Base-by-base conservation (phyloP, 2,113 vertebrate genomes). In the Perca flavescens region DNA sequence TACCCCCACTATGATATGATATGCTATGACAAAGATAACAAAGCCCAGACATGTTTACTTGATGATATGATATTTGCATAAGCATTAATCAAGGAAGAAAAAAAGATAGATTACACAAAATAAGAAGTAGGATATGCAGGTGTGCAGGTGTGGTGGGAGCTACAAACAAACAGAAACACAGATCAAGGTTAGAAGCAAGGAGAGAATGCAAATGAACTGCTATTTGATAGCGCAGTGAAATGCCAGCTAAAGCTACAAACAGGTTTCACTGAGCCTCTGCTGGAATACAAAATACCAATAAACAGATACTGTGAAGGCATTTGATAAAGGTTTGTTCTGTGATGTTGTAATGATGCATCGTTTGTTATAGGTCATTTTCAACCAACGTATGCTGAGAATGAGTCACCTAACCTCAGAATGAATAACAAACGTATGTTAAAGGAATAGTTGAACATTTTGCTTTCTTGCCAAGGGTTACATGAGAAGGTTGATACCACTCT, bases 111-210 rank as follows among this genome's bases (percentile, higher is more conserved):
- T 68, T 25, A 60, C 15, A 31, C 53, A 21, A 52, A 53, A 63
- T 14, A 52, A 11, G 12, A 57, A 16, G 31, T 6, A 21, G 12
- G 61, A 64, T 68, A 28, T 61, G 56, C 15, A 73, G 31, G 54
- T 76, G 17, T 22, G 46, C 54, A 68, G 36, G 22, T 28, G 52
- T 8, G 16, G 22, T 28, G 52, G 11, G 13, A 52, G 6, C 36
- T 5, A 17, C 34, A 71, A 64, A 61, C 15, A 2, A 21, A 49
- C 40, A 28, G 50, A 49, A 62, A 54, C 14, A 68, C n/a, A n/a
- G 52, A 84, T 78, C 16, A 53, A 71, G 68, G 77, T 71, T 22
- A 76, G 31, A 84, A 9, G 61, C 69, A 87, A 84, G 79, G 31
- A 2, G 31, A 47, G 31, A 21, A 81, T 64, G 63, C 66, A 77